Base-by-base conservation (phyloP, 2,113 vertebrate species). In the Polyodon spathula region DNA sequence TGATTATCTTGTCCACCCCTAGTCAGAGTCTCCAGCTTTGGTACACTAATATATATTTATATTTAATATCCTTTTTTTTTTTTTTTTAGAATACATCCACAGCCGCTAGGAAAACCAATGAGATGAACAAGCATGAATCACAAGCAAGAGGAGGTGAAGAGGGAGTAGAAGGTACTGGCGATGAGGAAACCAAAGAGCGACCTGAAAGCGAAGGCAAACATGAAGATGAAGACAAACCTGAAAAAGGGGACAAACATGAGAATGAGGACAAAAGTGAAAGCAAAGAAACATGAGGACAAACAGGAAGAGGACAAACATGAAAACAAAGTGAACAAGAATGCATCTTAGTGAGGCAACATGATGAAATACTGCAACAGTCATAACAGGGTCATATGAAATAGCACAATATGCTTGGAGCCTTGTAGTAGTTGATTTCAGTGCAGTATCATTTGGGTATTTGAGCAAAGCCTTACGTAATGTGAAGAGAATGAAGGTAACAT, bases 31-130 rank as follows among this genome's bases (percentile, higher is more conserved):
- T 27, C 27, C 27, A 27, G 2, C 27, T 27, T 27, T 27, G 3
- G 27, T 27, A 27, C 27, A 27, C 27, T 27, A 27, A 27, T 27
- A 27, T 27, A 27, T 50, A n/a, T 50, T n/a, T 50, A 11, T 10
- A n/a, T 12, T 4, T 14, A 3, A n/a, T n/a, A 50, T 41, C 65
- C 51, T 1, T 67, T n/a, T 61, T 58, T 71, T 60, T 63, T 61
- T 60, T 60, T 27, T 16, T 58, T 50, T 73, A 66, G n/a, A 64
- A 57, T 46, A 69, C 40, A 15, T 56, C 51, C 52, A 66, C 14
- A n/a, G 12, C 48, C 5, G 12, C 48, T n/a, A 50, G 14, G 48
- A 50, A 50, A 12, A 50, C 6, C 5, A n/a, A 6, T n/a, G 5
- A 50, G 48, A 6, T n/a, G 15, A n/a, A 2, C 40, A 72, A 66